Base-by-base conservation (phyloP, 2,888 invertebrate species). In the Archips crataeganus region DNA sequence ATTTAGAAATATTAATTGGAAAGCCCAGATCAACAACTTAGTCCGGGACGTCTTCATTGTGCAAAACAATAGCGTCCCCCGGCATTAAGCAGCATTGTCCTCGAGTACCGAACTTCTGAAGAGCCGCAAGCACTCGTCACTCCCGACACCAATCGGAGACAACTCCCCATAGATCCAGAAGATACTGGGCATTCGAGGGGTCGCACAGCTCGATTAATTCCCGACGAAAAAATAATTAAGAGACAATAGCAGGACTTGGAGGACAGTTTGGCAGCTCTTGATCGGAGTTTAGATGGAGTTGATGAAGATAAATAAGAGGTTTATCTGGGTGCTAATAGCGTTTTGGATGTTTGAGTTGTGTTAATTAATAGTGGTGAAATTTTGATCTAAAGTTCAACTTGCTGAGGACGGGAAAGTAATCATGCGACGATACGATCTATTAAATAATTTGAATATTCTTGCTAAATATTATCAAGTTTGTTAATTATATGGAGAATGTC, bases 221-320 rank as follows among this genome's bases (percentile, higher is more conserved):
- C 39, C 54, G 45, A 57, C 45, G n/a, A 71, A 72, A 77, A 77
- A 77, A 75, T 75, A 77, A 75, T 74, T 70, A 72, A 64, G 74
- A 75, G 74, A 74, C 75, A 74, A 47, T 70, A 63, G 69, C 66
- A 61, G 64, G 54, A 68, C 57, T 73, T 59, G 59, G 45, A 64
- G 39, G 62, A 32, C 64, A 49, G 64, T 51, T 15, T 23, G 62
- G 39, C 36, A 11, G 68, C 63, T 64, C 59, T 9, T 42, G 57
- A 32, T 49, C 62, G 23, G 63, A 73, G 73, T 73, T 73, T 69
- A 73, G 67, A 73, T 73, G 47, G 59, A 73, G 68, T 65, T 63
- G 57, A 8, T 3, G 42, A 59, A 42, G 68, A 34, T 51, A 51
- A 62, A 71, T 42, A 61, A 11, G 59, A 42, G 13, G 32, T 42